Evolutionary conservation across 2,113 vertebrate species (phyloP), one percentile per base, ranked within the genome.

Genomic region (Alaudala cheleensis): DNA sequence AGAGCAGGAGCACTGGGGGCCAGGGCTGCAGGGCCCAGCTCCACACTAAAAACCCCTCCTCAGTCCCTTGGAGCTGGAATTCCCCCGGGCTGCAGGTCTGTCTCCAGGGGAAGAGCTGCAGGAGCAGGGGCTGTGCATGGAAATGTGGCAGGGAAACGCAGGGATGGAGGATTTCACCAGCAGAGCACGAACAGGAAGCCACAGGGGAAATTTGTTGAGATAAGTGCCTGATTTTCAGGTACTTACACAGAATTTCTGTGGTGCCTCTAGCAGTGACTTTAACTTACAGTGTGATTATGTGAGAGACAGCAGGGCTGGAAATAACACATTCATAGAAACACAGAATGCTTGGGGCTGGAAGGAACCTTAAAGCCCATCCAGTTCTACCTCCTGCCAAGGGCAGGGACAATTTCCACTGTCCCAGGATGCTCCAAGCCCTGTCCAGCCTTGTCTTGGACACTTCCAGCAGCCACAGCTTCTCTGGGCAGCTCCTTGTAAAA

Each of bases 201-300:
- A 54, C 42, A 66, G 28, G 25, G 60, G 47, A 70, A 53, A 81
- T 81, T 23, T 61, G 60, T 42, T 34, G 54, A 92, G 86, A 12
- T 54, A 74, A 83, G 37, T 70, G 69, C 60, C 61, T 91, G 85
- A 45, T 87, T 73, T 88, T 61, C 61, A 85, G 81, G 53, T 64
- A 51, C 26, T 81, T 81, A 69, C 18, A 62, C 60, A 93, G 85
- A 87, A 60, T n/a, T 81, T 53, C 45, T 12, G 5, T 57, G 45
- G 20, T 37, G 37, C 42, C 65, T 92, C 60, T 49, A 49, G 39
- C 64, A 70, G 40, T 57, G 42, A 66, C 54, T 78, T 66, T 20
- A 57, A 37, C 51, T 60, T 40, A 39, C 39, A 33, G 23, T 42
- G 67, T 66, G 56, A 37, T 58, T 45, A 45, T 17, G 16, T 20